These are phyloP conservation scores for Indri indri DNA, from an alignment of 2,113 vertebrate genomes.

Conservation along the genomic window DNA sequence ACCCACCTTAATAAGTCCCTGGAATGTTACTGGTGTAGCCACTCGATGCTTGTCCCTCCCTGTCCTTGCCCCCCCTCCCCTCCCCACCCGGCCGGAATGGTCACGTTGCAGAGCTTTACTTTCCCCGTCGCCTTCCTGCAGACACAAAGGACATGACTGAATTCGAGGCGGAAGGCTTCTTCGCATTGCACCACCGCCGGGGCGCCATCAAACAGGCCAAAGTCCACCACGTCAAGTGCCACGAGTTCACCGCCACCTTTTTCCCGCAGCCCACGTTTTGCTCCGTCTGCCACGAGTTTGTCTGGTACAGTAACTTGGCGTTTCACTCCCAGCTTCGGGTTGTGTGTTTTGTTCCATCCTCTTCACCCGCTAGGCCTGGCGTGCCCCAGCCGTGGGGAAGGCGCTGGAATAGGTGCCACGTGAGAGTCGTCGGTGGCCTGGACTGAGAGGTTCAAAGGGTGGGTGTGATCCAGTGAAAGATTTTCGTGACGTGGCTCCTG, in stretches of 20 bases:
- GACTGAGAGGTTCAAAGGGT: not conserved
- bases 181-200: slow-evolving; percentile 93
- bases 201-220: slow-evolving; percentile 99
- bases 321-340: not conserved
- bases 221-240: slow-evolving; percentile 94
- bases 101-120: not conserved
- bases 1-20: not conserved
- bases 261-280: slow-evolving; percentile 99
- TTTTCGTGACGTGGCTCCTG: not conserved
- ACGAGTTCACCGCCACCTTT: slow-evolving; percentile 98
- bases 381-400: fast-evolving
- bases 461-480: not conserved
- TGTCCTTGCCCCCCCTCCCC: not conserved
- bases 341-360: not conserved
- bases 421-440: not conserved
- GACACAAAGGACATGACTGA: slow-evolving; percentile 87
- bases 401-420: fast-evolving
- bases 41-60: not conserved
- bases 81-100: fast-evolving
- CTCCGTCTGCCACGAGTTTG: slow-evolving; percentile 98
- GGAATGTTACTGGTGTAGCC: no score
- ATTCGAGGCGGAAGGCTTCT: slow-evolving; percentile 88
- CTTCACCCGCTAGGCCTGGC: not conserved
- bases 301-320: slow-evolving; percentile 87
- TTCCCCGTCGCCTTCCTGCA: slow-evolving; percentile 67